Evolutionary conservation across 2,888 invertebrate species (phyloP), one percentile per base, ranked within the genome.

Genomic region (Idaea aversata): DNA sequence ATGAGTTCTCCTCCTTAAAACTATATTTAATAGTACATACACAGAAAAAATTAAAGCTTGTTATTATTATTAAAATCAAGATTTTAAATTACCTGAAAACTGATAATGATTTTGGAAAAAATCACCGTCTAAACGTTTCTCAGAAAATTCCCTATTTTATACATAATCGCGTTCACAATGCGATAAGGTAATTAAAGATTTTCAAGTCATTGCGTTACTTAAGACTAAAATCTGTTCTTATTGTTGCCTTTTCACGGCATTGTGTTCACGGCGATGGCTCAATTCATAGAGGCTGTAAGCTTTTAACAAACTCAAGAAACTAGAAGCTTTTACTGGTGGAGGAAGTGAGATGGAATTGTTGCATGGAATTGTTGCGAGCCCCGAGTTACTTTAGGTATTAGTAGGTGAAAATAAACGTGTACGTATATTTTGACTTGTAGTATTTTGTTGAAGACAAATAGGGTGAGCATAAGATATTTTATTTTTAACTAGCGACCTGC

Each of bases 211-310:
- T 85, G 83, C 85, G 78, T 86, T 84, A 82, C 86, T 87, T 86
- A 84, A 82, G 82, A 79, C 85, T 85, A 77, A 84, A 87, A 86
- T 87, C 85, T 86, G 84, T 79, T 81, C 82, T 83, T 88, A 87
- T 88, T 87, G 86, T 84, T 86, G 80, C 86, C 85, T 86, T 85
- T 83, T 85, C 82, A 87, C 79, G 75, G 85, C 78, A 89, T 90
- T 89, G 89, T 90, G 78, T 73, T 75, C 74, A 68, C 75, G 69
- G 77, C 72, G 82, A 77, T 81, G 80, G 81, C 83, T 82, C 84
- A 86, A 86, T 87, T 85, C 84, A 86, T 84, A 77, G 81, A 78
- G 82, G 82, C 80, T 86, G 80, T 79, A 82, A 83, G 87, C 87
- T 86, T 87, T 87, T 85, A 86, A 85, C 86, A 85, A 85, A 82